phyloP scores from a whole-genome alignment of 2,113 vertebrate genomes.

The Hirundichthys speculiger region DNA sequence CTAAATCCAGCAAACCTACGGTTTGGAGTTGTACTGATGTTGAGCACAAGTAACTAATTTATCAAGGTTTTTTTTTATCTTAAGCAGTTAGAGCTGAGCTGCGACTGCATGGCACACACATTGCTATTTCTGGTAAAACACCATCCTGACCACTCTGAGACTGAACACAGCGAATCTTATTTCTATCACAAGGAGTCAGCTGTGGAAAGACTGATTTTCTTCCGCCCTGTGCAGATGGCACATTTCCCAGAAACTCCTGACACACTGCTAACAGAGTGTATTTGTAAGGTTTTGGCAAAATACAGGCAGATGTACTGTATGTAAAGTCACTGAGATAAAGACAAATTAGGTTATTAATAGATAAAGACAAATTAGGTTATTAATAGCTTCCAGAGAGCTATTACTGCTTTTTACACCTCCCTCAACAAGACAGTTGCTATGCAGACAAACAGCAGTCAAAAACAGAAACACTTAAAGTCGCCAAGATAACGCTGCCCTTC shows the following conservation, averaged over 20 bases:
- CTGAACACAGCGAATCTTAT: not conserved
- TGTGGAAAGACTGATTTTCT: not conserved
- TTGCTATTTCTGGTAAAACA: not conserved
- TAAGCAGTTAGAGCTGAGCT: not conserved
- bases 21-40: not conserved
- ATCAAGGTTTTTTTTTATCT: not conserved
- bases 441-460: too few species aligned
- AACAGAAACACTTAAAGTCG: too few species aligned
- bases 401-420: too few species aligned
- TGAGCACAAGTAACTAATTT: not conserved
- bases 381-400: too few species aligned
- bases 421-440: too few species aligned
- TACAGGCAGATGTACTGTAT: too few species aligned
- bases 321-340: too few species aligned
- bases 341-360: too few species aligned
- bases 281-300: not conserved
- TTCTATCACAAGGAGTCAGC: conserved; percentile 1
- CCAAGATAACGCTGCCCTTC: too few species aligned
- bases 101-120: not conserved
- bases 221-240: not conserved
- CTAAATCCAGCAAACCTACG: not conserved
- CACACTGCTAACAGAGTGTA: not conserved
- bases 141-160: not conserved
- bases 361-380: too few species aligned
- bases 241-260: not conserved